These are phyloP conservation scores for Hestina assimilis DNA, from an alignment of 1,140 invertebrate species.

Conservation along the genomic window DNA sequence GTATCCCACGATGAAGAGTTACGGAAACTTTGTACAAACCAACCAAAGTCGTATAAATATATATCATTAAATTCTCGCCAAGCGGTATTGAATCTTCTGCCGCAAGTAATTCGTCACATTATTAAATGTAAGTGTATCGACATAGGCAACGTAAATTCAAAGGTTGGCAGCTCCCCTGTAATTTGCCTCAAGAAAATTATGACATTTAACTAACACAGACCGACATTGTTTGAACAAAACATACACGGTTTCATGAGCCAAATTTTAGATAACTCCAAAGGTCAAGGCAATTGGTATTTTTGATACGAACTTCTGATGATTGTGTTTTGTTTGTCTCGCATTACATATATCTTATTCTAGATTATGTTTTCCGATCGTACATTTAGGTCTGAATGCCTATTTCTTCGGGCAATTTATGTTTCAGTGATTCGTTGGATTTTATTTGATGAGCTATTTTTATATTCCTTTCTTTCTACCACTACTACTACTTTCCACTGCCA, in stretches of 20 bases:
- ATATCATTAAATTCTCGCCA: not conserved
- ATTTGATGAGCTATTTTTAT: too few species aligned
- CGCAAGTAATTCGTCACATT: not conserved
- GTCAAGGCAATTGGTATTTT: not conserved
- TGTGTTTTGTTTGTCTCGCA: too few species aligned
- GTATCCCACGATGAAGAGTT: slow-evolving; percentile 8
- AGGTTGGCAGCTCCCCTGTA: slow-evolving; percentile 16
- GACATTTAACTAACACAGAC: slow-evolving; percentile 22
- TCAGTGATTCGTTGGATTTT: too few species aligned
- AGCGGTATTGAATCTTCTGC: not conserved
- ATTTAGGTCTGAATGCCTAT: too few species aligned
- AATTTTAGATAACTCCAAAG: slow-evolving; percentile 10
- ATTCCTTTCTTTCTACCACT: too few species aligned
- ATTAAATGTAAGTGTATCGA: not conserved
- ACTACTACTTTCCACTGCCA: too few species aligned
- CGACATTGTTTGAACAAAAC: slow-evolving; percentile 22
- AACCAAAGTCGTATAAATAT: not conserved
- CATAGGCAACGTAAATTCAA: slow-evolving; percentile 7
- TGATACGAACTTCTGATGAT: not conserved
- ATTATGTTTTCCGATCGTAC: too few species aligned
- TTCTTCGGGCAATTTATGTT: too few species aligned
- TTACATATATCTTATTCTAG: too few species aligned
- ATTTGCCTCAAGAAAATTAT: slow-evolving; percentile 27
- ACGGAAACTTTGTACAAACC: slow-evolving; percentile 17
- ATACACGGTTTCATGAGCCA: slow-evolving; percentile 10